Base-by-base conservation (phyloP, 2,797 vertebrate species). In the Rhabdophis nuchalis region DNA sequence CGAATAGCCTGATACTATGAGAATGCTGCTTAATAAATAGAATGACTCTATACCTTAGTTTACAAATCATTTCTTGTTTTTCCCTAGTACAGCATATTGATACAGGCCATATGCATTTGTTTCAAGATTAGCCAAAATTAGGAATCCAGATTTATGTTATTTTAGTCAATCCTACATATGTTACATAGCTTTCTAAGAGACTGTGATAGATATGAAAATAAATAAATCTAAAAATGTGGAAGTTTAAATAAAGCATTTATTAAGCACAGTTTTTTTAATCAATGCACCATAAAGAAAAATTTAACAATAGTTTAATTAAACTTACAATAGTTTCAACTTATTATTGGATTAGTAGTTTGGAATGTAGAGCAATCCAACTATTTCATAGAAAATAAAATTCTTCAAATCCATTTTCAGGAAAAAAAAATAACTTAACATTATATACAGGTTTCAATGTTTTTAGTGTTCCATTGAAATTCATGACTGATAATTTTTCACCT, bases 401-500 rank as follows among this genome's bases (percentile, higher is more conserved):
- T 94, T 91, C 94, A 88, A 92, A 92, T 11, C 18, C n/a, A 36
- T 91, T 93, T 91, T 64, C 27, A 93, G 86, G 60, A 91, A 94
- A 93, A 95, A 93, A 72, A 95, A 50, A 94, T 95, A 92, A 93
- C 92, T 96, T 85, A 94, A 72, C 93, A 93, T 89, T 93, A 53
- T 92, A 93, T 93, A 29, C 1, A 94, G 92, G 8, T 94, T 96
- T 95, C 95, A 77, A 89, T 50, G 12, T 58, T 94, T 93, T 94
- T 95, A 93, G 68, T 87, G 94, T 95, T 95, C 95, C 93, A 93
- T 96, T 87, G 93, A 94, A 96, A 96, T 96, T 91, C 46, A 86
- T 92, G 50, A 93, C 85, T 46, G 57, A 92, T 91, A 93, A 92
- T 90, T 94, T 93, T 95, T 86, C 93, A 87, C 93, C 91, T 92